Percentiles rank a stretch among this genome's conserved stretches.
Conservation (phyloP, 2,113 vertebrate species). For the Sylvia atricapilla region DNA sequence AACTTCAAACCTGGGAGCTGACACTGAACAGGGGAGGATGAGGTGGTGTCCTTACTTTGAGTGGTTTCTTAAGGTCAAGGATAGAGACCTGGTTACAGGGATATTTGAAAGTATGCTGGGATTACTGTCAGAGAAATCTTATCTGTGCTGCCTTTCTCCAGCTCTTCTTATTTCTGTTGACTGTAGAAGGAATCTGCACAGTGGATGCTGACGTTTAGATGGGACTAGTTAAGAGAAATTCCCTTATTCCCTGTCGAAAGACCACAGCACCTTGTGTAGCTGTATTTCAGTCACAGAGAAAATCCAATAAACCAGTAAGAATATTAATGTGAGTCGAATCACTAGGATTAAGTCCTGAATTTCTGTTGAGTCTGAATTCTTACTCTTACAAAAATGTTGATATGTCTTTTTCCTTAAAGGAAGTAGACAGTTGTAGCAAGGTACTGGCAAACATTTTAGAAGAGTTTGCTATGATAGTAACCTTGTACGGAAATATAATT, state of each 20-base stretch:
- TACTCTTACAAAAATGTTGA: not conserved
- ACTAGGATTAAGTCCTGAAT: not conserved
- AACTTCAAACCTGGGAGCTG: not conserved
- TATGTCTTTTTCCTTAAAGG: not conserved
- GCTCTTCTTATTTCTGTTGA: not conserved
- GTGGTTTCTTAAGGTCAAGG: not conserved
- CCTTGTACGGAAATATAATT: not conserved
- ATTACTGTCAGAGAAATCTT: not conserved
- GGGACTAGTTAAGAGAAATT: not conserved
- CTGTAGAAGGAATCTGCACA: not conserved
- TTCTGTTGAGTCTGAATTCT: not conserved
- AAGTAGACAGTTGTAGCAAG: not conserved
- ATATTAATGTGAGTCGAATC: not conserved
- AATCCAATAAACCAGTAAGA: not conserved
- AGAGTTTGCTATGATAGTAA: not conserved
- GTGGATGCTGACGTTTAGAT: not conserved
- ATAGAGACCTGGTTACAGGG: not conserved
- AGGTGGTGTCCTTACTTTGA: not conserved
- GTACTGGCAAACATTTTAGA: not conserved
- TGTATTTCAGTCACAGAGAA: not conserved
- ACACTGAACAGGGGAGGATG: not conserved
- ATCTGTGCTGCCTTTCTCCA: not conserved
- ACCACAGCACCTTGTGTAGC: not conserved
- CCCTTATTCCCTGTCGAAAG: not conserved
- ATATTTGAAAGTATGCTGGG: not conserved